Percentiles rank a stretch among this genome's conserved stretches.
phyloP scores from a whole-genome alignment of 2,888 invertebrate species.

The Cataglyphis cursor region DNA sequence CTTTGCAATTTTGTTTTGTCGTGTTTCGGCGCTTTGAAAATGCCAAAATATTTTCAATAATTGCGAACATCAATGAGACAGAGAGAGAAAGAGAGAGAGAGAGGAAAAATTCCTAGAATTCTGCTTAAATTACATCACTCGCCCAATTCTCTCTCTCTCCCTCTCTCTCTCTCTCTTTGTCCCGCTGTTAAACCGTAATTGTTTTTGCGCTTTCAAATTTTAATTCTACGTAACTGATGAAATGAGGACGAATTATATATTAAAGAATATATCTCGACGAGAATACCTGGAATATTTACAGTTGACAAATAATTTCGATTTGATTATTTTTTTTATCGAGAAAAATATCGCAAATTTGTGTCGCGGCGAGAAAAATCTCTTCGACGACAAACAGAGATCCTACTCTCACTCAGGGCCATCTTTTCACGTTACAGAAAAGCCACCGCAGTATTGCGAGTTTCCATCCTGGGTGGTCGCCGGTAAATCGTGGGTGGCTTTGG shows the following conservation, averaged over 20 bases:
- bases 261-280: not conserved
- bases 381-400: constrained; percentile 20
- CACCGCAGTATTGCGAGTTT: constrained; percentile 77
- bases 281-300: not conserved
- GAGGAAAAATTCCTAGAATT: not conserved
- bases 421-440: constrained; percentile 75
- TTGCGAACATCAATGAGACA: not conserved
- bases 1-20: constrained; percentile 22
- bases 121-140: not conserved
- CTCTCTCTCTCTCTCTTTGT: not conserved
- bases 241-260: not conserved
- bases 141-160: not conserved
- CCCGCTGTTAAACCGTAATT: not conserved
- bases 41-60: constrained; percentile 32
- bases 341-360: constrained; percentile 21
- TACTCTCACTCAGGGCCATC: constrained; percentile 20
- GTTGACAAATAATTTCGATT: constrained; percentile 1
- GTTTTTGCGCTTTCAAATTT: not conserved
- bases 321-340: not conserved
- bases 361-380: not conserved
- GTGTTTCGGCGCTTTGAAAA: constrained; percentile 1
- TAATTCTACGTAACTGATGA: not conserved
- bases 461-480: constrained; percentile 82
- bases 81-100: too few relatives aligned
- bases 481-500: constrained; percentile 82